Evolutionary conservation across 2,888 invertebrate genomes (phyloP).

Genomic region (Troglohyphantes excavatus): DNA sequence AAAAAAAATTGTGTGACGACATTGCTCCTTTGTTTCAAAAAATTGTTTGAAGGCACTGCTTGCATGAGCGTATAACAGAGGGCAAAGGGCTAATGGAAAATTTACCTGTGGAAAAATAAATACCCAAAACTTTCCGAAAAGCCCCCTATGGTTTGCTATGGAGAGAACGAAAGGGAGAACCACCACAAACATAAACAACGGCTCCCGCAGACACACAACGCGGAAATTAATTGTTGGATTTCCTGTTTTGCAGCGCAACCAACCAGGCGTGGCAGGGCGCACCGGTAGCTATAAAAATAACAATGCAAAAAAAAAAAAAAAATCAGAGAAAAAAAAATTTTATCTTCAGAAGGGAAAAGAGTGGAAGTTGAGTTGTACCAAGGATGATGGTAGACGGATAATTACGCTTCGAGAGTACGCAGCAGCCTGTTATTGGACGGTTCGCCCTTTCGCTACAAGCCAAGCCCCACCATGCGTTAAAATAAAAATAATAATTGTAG

Average conservation of each 20-base stretch:
- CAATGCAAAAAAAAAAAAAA: conserved; percentile 17
- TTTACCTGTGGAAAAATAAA: too few relatives aligned
- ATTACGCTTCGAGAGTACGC: conserved; percentile 67
- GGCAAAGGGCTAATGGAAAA: neutral
- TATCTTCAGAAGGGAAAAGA: conserved; percentile 5
- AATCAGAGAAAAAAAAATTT: neutral
- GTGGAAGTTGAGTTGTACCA: neutral
- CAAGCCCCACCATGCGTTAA: neutral
- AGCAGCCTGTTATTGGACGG: too few relatives aligned
- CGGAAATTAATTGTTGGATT: conserved; percentile 75
- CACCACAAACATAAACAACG: conserved; percentile 30
- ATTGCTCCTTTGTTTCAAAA: too few relatives aligned
- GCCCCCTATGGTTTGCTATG: neutral
- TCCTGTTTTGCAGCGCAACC: conserved; percentile 69
- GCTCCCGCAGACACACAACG: conserved; percentile 41
- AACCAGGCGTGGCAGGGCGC: conserved; percentile 48
- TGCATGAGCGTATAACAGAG: neutral
- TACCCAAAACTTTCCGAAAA: too few relatives aligned
- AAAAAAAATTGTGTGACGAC: too few relatives aligned
- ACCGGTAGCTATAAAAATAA: conserved; percentile 22
- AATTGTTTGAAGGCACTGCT: too few relatives aligned
- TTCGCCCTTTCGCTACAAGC: neutral
- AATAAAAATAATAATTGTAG: neutral
- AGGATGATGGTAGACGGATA: conserved; percentile 35
- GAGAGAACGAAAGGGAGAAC: conserved; percentile 5